Evolutionary conservation across 2,797 vertebrate species (phyloP), one percentile per base, ranked within the genome.

Genomic region (Clarias platycephalus): DNA sequence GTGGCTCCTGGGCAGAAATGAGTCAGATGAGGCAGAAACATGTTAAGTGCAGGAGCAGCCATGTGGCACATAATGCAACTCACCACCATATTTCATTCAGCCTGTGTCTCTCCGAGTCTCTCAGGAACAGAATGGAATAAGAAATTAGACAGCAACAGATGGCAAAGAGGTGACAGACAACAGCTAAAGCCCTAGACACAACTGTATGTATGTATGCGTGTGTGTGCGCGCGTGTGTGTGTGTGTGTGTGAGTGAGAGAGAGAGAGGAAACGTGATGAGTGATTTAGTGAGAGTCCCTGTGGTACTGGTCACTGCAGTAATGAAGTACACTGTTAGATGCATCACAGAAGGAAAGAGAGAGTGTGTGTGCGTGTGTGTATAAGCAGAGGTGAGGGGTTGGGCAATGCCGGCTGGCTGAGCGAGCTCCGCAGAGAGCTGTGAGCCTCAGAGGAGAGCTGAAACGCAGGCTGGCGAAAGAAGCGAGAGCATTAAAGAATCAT

Each of bases 241-340:
- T 37, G 24, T 62, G 70, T 6, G 75, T 16, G 76, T n/a, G 58
- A 16, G 80, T 62, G 81, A 44, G 67, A 44, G 70, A 64, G 34
- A 76, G 62, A 86, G 74, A 16, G 64, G 55, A 57, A 64, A 68
- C 53, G 78, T 85, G 84, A 79, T 88, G 72, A 85, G 79, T 88
- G 89, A 92, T 91, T 92, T 92, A 92, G 88, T 92, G 88, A 91
- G 76, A 15, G 66, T 83, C 60, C 55, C 64, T 60, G 75, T 77
- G 67, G 40, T 57, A 37, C 74, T 74, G 80, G 85, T 86, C 58
- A 62, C 64, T 44, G 84, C 62, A 28, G 70, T 85, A 86, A 88
- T 89, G 84, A 90, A 88, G 85, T 80, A 89, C 86, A 86, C 87
- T 80, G 81, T 15, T 37, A 76, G 34, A 86, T 72, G 80, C 62